Evolutionary conservation across 1,140 invertebrate genomes (phyloP).

Genomic region (Globodera ellingtonae): DNA sequence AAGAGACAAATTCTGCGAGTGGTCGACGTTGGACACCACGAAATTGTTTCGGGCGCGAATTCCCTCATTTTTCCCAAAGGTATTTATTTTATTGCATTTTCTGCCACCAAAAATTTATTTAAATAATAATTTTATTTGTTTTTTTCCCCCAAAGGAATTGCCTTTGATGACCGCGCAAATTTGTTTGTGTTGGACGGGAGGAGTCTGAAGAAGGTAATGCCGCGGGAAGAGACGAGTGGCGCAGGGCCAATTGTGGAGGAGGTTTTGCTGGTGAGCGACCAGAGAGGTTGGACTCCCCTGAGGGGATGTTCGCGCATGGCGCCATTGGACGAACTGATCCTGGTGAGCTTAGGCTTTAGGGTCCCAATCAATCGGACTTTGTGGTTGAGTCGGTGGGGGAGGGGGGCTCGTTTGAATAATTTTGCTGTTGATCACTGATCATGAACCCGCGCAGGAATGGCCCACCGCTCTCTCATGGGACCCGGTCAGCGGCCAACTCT

Average conservation of each 20-base stretch:
- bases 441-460: constrained; percentile 17
- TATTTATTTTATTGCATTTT: constrained; percentile 2
- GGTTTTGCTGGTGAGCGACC: not conserved
- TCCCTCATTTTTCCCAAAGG: constrained; percentile 12
- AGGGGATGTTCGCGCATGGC: constrained; percentile 1
- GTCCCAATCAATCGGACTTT: too few relatives aligned
- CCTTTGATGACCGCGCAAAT: constrained; percentile 22
- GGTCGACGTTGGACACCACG: not conserved
- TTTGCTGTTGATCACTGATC: too few relatives aligned
- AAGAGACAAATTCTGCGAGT: constrained; percentile 25
- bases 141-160: constrained; percentile 12
- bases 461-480: constrained; percentile 18
- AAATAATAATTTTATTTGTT: not conserved
- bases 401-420: not conserved
- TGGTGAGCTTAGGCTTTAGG: not conserved
- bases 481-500: constrained; percentile 5
- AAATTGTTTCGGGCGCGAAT: not conserved
- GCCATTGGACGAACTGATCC: constrained; percentile 9
- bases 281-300: constrained; percentile 17
- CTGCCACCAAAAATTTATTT: not conserved
- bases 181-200: constrained; percentile 25
- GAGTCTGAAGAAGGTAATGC: not conserved
- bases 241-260: constrained; percentile 4
- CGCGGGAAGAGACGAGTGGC: not conserved
- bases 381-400: not conserved